Conservation (phyloP, 2,888 invertebrate genomes). For the Leucozona laternaria region DNA sequence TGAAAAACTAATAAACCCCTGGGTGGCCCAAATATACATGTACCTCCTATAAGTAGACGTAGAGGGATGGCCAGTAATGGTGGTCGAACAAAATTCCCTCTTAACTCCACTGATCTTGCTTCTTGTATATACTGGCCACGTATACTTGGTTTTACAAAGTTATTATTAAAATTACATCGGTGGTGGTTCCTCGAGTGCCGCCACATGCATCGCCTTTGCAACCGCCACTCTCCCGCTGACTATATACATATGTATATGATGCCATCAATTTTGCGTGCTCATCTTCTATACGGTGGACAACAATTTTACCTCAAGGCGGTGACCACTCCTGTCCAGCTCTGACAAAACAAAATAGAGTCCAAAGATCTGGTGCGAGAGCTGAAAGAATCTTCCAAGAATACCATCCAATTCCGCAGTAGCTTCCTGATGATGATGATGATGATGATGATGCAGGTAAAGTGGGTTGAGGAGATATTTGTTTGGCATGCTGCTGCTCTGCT, state of each 20-base stretch:
- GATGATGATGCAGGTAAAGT: background rate
- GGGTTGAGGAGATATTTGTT: constrained; percentile 47
- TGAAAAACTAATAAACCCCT: constrained; percentile 65
- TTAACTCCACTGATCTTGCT: constrained; percentile 44
- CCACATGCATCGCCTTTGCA: constrained; percentile 11
- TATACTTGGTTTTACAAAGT: constrained; percentile 44
- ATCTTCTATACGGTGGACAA: constrained; percentile 59
- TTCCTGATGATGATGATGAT: background rate
- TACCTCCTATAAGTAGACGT: background rate
- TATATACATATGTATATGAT: too few species aligned
- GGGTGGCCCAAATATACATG: constrained; percentile 66
- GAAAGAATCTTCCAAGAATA: constrained; percentile 38
- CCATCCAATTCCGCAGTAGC: constrained; percentile 33
- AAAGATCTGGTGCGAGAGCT: constrained; percentile 30
- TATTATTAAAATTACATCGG: constrained; percentile 70
- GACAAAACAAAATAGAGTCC: constrained; percentile 36
- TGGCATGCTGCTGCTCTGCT: constrained; percentile 37
- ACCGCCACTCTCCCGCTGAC: constrained; percentile 35
- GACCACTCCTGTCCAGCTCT: constrained; percentile 54
- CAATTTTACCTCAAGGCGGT: constrained; percentile 54
- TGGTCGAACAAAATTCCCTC: constrained; percentile 39
- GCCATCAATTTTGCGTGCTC: constrained; percentile 59
- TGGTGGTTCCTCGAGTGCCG: constrained; percentile 48
- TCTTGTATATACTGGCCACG: constrained; percentile 17
- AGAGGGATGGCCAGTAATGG: constrained; percentile 16